These are phyloP conservation scores for Sinosuthora webbiana DNA, from an alignment of 2,113 vertebrate species.

Conservation along the genomic window DNA sequence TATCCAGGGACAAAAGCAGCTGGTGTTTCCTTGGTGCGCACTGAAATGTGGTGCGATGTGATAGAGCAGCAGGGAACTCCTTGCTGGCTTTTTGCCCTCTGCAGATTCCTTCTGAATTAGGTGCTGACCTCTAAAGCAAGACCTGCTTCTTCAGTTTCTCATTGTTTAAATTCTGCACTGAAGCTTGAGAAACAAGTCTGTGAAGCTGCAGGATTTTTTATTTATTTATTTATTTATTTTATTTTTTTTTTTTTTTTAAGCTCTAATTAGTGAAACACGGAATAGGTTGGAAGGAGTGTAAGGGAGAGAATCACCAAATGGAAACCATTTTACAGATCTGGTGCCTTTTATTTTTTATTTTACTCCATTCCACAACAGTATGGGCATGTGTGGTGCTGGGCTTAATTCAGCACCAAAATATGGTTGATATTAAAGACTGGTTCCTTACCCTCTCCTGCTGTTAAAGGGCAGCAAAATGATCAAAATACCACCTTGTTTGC, in stretches of 20 bases:
- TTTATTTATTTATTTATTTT: background rate
- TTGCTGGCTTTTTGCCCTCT: slow-evolving; percentile 11
- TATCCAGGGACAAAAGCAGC: slow-evolving; percentile 1
- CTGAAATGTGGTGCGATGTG: background rate
- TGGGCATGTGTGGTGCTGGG: background rate
- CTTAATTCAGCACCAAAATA: background rate
- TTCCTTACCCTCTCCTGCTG: background rate
- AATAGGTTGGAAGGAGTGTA: background rate
- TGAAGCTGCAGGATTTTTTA: background rate
- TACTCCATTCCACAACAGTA: background rate
- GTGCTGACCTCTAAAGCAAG: slow-evolving; percentile 35
- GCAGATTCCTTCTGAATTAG: slow-evolving; percentile 31
- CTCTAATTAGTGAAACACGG: background rate
- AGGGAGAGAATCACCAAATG: background rate
- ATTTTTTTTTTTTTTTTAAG: background rate
- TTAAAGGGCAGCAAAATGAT: background rate
- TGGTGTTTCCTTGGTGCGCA: background rate
- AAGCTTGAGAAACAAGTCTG: slow-evolving; percentile 9
- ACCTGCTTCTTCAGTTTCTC: slow-evolving; percentile 17
- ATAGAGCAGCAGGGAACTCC: slow-evolving; percentile 20
- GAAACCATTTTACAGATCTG: background rate
- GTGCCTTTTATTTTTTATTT: background rate
- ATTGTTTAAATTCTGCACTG: background rate
- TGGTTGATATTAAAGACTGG: background rate
- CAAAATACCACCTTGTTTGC: background rate